A percentile compares a stretch with the other conserved stretches of the same genome.
These are phyloP conservation scores for Scalopus aquaticus DNA, from an alignment of 2,113 vertebrate genomes.

Conservation along the genomic window DNA sequence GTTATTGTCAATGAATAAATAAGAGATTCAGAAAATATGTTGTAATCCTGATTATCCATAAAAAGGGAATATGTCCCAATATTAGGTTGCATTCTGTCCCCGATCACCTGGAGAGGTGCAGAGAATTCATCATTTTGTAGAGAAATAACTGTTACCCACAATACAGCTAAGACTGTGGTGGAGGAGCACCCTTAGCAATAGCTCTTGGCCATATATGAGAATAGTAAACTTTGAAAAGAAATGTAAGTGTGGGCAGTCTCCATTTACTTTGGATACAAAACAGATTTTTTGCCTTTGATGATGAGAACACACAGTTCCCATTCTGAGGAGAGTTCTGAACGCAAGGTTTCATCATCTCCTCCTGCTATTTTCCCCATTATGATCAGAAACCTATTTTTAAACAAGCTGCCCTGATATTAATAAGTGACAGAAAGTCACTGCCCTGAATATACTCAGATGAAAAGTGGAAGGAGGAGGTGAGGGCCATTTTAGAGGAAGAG, in stretches of 20 bases:
- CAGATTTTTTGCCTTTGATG: constrained; percentile 47
- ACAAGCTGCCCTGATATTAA: not conserved
- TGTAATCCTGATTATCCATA: not conserved
- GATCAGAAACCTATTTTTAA: constrained; percentile 58
- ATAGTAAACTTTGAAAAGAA: constrained; percentile 16
- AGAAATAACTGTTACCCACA: not conserved
- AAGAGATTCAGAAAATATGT: not conserved
- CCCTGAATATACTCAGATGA: not conserved
- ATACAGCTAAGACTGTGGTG: not conserved
- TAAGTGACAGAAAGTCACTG: constrained; percentile 8
- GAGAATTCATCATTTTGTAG: not conserved
- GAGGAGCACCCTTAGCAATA: not conserved
- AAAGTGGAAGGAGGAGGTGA: not conserved
- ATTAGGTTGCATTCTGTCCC: not conserved
- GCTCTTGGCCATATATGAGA: not conserved
- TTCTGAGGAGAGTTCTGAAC: not conserved
- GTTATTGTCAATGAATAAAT: not conserved
- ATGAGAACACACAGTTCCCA: constrained; percentile 10
- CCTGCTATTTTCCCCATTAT: not conserved
- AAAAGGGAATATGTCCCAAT: not conserved
- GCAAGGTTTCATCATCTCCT: not conserved
- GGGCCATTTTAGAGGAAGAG: not conserved
- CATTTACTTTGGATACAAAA: constrained; percentile 41
- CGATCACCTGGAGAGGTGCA: not conserved
- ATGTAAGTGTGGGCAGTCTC: not conserved